These are phyloP conservation scores for Dinomys branickii DNA, from an alignment of 2,113 vertebrate genomes.

Conservation along the genomic window DNA sequence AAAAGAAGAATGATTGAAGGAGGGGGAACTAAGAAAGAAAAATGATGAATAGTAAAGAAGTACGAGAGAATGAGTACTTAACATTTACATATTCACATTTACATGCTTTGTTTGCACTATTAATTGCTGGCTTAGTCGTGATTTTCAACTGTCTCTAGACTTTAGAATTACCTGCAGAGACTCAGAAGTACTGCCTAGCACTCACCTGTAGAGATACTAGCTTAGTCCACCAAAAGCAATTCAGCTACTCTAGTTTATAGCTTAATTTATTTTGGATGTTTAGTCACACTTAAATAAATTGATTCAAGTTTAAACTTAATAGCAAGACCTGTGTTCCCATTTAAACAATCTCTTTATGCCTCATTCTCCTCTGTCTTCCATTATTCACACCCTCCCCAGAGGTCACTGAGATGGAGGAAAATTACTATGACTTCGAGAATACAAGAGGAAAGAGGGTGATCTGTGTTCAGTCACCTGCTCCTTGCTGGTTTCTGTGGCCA, in stretches of 20 bases:
- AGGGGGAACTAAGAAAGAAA: background rate
- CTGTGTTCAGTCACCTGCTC: background rate
- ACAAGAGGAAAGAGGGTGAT: background rate
- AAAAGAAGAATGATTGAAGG: background rate
- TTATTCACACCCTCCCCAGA: background rate
- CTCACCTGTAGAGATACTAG: background rate
- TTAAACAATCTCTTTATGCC: background rate
- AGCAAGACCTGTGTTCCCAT: background rate
- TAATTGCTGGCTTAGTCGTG: background rate
- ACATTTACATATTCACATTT: background rate
- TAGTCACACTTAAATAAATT: background rate
- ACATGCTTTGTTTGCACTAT: background rate
- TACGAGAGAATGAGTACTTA: background rate
- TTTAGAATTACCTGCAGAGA: background rate
- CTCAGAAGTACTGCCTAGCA: background rate
- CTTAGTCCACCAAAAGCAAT: background rate
- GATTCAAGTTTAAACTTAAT: background rate
- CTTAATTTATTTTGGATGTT: background rate
- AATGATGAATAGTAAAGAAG: background rate
- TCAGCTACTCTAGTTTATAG: background rate
- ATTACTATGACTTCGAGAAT: background rate
- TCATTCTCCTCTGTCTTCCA: background rate
- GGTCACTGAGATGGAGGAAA: background rate
- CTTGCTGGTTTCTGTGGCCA: background rate
- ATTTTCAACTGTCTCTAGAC: background rate